Base-by-base conservation (phyloP, 2,797 vertebrate genomes). In the Sebastolobus altivelis region DNA sequence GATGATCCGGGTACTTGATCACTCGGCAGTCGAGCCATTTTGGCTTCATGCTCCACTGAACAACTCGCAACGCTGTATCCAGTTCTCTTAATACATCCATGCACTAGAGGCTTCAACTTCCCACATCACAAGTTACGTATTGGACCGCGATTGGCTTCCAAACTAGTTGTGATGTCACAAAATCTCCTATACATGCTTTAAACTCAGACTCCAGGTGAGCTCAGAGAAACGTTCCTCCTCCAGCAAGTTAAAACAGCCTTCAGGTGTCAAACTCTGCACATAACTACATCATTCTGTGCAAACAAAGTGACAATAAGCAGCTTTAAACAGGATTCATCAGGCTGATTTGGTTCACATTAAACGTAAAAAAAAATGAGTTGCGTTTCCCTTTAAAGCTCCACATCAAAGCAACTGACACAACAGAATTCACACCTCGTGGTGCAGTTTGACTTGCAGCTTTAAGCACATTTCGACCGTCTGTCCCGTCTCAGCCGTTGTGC, bases 351-450 rank as follows among this genome's bases (percentile, higher is more conserved):
- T 40, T 72, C 72, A 71, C 27, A 7, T 7, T 37, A 75, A 82
- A 81, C 9, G 18, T 12, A 65, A 74, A 56, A 76, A 74, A 58
- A 60, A 43, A 56, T 49, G 2, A 79, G 86, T 12, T 2, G 11
- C 20, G 13, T 37, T 65, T 56, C 62, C 75, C 18, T 79, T 84
- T 82, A 85, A 81, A 75, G 25, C 65, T 77, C 22, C 71, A 81
- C 84, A 82, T 77, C 81, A 87, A 88, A 90, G 79, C 75, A 25
- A 29, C 25, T 0, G 5, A 77, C 76, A 60, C 69, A 49, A 72
- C 27, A 55, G 49, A 60, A 56, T 66, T 83, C 81, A 68, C 90
- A 88, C 80, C 83, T 86, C 81, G 5, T 16, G 66, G 20, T 83
- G 61, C 62, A 35, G 4, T n/a, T 62, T 25, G 13, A 56, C 68